Evolutionary conservation across 2,797 vertebrate species (phyloP), one percentile per base, ranked within the genome.

Genomic region (Chaunax sp.): DNA sequence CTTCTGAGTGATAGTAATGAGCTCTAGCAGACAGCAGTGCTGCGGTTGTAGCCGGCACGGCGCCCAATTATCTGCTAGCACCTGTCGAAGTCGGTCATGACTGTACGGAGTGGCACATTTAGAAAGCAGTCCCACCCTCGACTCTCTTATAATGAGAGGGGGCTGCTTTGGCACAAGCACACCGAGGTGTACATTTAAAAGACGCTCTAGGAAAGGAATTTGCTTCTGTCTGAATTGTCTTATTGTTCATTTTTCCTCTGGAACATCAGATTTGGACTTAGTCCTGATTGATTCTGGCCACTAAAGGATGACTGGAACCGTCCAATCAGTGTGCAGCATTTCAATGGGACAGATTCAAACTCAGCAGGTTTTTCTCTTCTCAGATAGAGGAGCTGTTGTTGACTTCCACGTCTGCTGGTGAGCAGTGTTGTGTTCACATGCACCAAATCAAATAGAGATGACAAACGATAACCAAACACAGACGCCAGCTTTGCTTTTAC

Each of bases 1-100:
- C 75, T 69, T 89, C 72, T 90, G 90, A 92, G 83, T 89, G 89
- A 90, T 86, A 64, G 85, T 92, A 93, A 94, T 91, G 92, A 93
- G 91, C 84, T 82, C 50, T 18, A 44, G 78, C 67, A 88, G 90
- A 91, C 90, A 87, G 85, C 67, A 62, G 67, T 58, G n/a, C 78
- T 23, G 82, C 25, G 50, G 73, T 80, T 84, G 64, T 65, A 83
- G 84, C 81, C 82, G 52, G 85, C 84, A 82, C 25, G 83, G 60
- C 41, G 76, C 79, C 92, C 91, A 93, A 93, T 93, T 93, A 93
- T 90, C 86, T 20, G 64, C 72, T 71, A 64, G 85, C 81, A 90
- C 87, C 87, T 91, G 91, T 92, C 89, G 81, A 86, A 89, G 82
- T 53, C 38, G 55, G 77, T 75, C 45, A 61, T 28, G 25, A 82